Evolutionary conservation across 2,888 invertebrate species (phyloP).

Genomic region (Empis livida): DNA sequence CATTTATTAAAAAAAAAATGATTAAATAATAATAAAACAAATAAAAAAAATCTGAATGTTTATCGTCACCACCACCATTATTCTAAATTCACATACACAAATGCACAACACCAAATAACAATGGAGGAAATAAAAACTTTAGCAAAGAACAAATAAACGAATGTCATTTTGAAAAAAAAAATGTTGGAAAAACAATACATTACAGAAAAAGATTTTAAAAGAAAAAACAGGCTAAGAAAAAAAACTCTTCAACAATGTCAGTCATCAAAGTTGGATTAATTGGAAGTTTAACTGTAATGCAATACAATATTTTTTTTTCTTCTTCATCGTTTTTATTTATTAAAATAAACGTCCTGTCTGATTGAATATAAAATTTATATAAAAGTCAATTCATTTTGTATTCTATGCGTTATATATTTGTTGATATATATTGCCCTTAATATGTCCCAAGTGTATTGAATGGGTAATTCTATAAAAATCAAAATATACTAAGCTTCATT

Average conservation of each 20-base stretch:
- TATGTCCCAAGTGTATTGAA: no score
- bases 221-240: neutral
- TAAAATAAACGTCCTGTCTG: no score
- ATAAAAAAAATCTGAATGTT: no score
- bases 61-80: no score
- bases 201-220: neutral
- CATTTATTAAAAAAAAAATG: slow-evolving; percentile 10
- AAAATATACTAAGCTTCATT: no score
- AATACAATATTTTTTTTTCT: slow-evolving; percentile 9
- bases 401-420: no score
- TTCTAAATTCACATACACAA: no score
- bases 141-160: neutral
- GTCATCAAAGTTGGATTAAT: slow-evolving; percentile 15
- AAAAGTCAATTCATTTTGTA: no score
- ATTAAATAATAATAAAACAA: neutral
- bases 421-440: no score
- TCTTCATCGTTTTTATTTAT: neutral
- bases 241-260: slow-evolving; percentile 12
- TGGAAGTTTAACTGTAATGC: slow-evolving; percentile 15
- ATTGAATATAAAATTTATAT: no score
- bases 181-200: neutral
- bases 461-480: no score
- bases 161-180: neutral
- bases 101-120: no score
- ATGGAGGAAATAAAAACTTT: neutral